Evolutionary conservation across 2,797 vertebrate species (phyloP).

Genomic region (Propithecus deckenii): DNA sequence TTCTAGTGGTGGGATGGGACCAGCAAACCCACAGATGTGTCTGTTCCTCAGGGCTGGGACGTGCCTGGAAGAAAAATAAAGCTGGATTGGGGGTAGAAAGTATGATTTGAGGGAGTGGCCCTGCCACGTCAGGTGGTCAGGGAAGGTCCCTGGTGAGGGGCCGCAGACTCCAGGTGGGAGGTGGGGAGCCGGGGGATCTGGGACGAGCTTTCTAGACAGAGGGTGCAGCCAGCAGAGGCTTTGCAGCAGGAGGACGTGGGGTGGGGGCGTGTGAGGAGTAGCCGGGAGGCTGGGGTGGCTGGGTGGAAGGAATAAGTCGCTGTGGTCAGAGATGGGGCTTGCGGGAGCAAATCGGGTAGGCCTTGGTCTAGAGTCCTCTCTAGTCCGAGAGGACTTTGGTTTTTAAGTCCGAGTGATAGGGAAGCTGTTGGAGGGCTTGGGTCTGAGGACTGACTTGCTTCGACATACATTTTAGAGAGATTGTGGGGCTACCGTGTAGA

Average conservation of each 20-base stretch:
- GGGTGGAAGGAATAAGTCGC: background rate
- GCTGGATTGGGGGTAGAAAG: background rate
- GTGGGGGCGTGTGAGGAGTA: background rate
- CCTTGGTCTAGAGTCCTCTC: background rate
- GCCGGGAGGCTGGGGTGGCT: background rate
- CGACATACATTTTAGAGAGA: background rate
- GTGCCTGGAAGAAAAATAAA: background rate
- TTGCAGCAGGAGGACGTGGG: background rate
- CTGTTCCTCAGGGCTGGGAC: background rate
- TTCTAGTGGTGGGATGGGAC: background rate
- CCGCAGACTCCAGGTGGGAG: background rate
- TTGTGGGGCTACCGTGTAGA: background rate
- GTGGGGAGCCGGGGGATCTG: background rate
- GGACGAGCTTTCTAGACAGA: background rate
- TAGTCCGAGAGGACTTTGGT: background rate
- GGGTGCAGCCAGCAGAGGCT: background rate
- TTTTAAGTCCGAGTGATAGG: background rate
- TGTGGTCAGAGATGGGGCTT: background rate
- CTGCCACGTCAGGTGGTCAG: background rate
- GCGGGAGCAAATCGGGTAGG: fast-evolving
- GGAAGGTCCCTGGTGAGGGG: background rate
- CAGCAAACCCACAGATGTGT: background rate
- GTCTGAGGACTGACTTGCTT: background rate
- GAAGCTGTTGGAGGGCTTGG: background rate
- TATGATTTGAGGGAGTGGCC: background rate